Base-by-base conservation (phyloP, 2,797 vertebrate species). In the Urocyon cinereoargenteus region DNA sequence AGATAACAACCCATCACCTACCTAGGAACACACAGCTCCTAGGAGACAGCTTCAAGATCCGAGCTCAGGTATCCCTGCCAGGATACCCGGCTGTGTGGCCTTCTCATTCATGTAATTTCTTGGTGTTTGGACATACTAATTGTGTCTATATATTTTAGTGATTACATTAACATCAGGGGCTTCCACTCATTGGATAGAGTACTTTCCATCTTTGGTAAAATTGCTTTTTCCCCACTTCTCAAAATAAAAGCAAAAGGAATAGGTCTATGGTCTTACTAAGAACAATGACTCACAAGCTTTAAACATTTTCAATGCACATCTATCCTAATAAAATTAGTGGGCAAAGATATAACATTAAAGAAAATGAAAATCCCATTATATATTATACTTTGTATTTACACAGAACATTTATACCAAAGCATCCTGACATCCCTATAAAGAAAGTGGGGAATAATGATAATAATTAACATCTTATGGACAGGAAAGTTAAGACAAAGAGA, bases 171-270 rank as follows among this genome's bases (percentile, higher is more conserved):
- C 51, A 86, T 55, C 24, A 12, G 45, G 11, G 59, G 24, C 16
- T 77, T 78, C 85, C 68, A 72, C 14, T 59, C 77, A 55, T 13
- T 36, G 26, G 34, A 72, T 4, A 59, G 9, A 21, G 5, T 28
- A 79, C 53, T 79, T 84, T 36, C 26, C 72, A 92, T 51, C 53
- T 31, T 84, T 40, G 15, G 86, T 2, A 61, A 21, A 91, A 83
- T 1, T 62, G 57, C 28, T 72, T 59, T 6, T 36, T 40, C 6
- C 73, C 88, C 68, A 78, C 51, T 90, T 96, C 88, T 31, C 34
- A 66, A 93, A 70, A 66, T 31, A 83, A 89, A 89, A 89, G 66
- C 21, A 57, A 68, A 96, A 88, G 59, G 12, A 87, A 28, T 26
- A 68, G 6, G 9, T 36, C 45, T 64, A 57, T 21, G 51, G 55